These are phyloP conservation scores for Caracal caracal DNA, from an alignment of 2,113 vertebrate genomes.

Conservation along the genomic window DNA sequence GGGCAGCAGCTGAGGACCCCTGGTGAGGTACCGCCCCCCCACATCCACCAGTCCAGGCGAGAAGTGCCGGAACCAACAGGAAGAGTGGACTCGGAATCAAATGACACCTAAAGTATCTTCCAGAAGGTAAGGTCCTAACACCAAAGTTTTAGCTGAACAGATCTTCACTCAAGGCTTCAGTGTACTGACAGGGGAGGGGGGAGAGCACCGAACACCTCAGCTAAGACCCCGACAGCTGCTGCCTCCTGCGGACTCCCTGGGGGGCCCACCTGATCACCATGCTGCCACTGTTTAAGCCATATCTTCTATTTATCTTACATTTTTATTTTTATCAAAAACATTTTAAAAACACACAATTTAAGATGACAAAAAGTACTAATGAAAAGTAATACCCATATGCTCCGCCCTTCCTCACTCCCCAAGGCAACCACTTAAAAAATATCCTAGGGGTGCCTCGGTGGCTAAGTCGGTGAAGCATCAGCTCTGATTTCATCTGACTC, in stretches of 20 bases:
- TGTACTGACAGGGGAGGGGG: too few relatives aligned
- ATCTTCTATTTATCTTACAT: neutral
- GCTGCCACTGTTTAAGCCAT: neutral
- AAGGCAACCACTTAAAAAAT: neutral
- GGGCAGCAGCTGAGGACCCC: neutral
- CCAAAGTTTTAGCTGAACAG: neutral
- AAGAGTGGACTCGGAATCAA: neutral
- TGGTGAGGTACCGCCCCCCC: accelerated
- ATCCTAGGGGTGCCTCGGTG: too few relatives aligned
- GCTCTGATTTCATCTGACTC: too few relatives aligned
- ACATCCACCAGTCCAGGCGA: neutral
- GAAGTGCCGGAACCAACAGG: neutral
- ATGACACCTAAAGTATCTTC: neutral
- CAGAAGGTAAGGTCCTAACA: neutral
- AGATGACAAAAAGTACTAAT: slow-evolving; percentile 17
- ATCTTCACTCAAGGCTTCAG: neutral
- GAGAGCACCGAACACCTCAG: neutral
- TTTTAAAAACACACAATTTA: neutral
- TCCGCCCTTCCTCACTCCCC: neutral
- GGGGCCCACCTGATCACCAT: neutral
- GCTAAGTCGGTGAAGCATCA: too few relatives aligned
- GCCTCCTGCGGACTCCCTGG: accelerated
- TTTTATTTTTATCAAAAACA: neutral
- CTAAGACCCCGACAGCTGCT: accelerated
- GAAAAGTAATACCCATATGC: neutral